phyloP scores from a whole-genome alignment of 92 coral and sea anemone genomes.

The Zoanthus sociatus region DNA sequence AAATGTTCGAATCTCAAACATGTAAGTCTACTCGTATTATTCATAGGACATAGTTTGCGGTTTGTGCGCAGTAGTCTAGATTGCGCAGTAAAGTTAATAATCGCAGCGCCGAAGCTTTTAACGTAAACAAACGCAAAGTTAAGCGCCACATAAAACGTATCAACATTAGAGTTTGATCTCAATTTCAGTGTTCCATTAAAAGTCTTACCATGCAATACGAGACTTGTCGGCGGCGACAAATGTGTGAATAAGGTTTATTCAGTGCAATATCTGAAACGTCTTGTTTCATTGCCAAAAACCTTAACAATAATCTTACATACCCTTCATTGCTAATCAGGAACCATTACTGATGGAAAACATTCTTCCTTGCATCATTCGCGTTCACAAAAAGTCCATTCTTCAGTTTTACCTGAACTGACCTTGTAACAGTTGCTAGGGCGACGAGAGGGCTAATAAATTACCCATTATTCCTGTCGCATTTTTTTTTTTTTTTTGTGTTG shows the following conservation, averaged over 20 bases:
- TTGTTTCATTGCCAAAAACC: background rate
- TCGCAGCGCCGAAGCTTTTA: too few species aligned
- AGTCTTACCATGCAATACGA: background rate
- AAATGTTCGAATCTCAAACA: background rate
- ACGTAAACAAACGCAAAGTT: too few species aligned
- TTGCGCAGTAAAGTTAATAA: too few species aligned
- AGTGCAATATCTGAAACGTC: background rate
- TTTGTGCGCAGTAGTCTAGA: too few species aligned
- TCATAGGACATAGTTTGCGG: too few species aligned
- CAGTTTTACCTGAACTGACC: background rate
- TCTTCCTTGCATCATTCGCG: background rate
- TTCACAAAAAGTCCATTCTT: background rate
- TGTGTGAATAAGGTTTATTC: background rate
- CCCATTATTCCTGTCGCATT: background rate
- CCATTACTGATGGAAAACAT: background rate
- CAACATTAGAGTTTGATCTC: too few species aligned
- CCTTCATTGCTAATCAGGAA: background rate
- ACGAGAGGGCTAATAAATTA: background rate
- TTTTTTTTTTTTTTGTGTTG: background rate
- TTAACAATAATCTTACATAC: background rate
- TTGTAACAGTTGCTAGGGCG: constrained; percentile 20
- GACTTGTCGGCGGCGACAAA: background rate
- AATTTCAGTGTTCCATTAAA: background rate
- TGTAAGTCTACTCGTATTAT: too few species aligned
- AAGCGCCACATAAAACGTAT: too few species aligned